Conservation (phyloP, 2,797 vertebrate species). For the Pipistrellus pipistrellus region DNA sequence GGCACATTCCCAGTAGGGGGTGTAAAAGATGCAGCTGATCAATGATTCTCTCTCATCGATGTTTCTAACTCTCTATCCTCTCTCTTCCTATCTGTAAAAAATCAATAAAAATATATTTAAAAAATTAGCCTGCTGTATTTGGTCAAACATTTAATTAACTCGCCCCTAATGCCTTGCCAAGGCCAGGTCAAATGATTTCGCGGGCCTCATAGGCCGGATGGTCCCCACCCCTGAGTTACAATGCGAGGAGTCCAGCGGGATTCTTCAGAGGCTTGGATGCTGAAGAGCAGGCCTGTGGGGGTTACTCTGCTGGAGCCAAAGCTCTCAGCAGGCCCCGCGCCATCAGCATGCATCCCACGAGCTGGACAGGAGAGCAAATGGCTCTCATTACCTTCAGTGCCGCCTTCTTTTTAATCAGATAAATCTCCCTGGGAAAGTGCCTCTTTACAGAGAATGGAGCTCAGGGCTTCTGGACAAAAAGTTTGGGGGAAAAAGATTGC, state of each 20-base stretch:
- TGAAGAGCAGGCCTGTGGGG: neutral
- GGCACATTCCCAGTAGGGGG: too few species aligned
- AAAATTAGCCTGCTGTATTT: too few species aligned
- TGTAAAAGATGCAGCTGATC: too few species aligned
- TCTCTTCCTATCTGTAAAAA: too few species aligned
- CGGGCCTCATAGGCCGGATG: too few species aligned
- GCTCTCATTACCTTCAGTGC: conserved; percentile 73
- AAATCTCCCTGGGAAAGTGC: conserved; percentile 69
- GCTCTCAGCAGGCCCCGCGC: neutral
- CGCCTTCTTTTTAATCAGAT: conserved; percentile 78
- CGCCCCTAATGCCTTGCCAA: too few species aligned
- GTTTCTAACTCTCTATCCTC: too few species aligned
- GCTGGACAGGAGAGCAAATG: conserved; percentile 57
- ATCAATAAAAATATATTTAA: too few species aligned
- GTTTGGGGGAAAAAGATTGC: conserved; percentile 55
- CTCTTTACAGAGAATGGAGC: conserved; percentile 63
- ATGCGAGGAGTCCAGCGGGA: neutral
- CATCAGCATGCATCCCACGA: conserved; percentile 58
- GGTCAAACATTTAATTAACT: too few species aligned
- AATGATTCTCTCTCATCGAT: too few species aligned
- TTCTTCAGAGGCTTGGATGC: neutral
- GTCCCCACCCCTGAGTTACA: neutral
- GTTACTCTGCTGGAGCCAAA: neutral
- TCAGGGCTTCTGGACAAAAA: conserved; percentile 65
- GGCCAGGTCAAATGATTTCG: too few species aligned